Evolutionary conservation across 2,113 vertebrate genomes (phyloP), one percentile per base, ranked within the genome.

Genomic region (Chamaetylas fuelleborni): DNA sequence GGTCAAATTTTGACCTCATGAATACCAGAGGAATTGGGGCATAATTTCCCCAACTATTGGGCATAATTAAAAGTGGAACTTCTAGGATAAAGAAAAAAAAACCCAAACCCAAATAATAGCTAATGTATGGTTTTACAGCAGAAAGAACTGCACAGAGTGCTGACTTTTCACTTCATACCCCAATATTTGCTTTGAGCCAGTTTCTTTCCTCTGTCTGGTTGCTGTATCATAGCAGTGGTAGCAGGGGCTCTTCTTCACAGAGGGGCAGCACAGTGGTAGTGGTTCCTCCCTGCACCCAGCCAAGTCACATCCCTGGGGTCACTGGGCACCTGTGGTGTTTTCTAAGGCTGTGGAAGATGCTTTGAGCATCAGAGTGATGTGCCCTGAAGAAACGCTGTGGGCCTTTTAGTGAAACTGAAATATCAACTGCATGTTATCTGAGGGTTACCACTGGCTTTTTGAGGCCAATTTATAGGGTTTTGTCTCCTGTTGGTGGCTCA

Each of bases 241-340:
- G 31, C 10, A 24, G 34, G 12, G 25, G 24, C 34, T 70, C 25
- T 34, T 40, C 31, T 50, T 45, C 20, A 18, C 0, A 0, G 6
- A 33, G 50, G 19, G 29, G 58, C 31, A 87, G 22, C 3, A 3
- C 31, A 22, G 3, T 2, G 6, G 11, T 1, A 23, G 31, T 4
- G 4, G 12, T 2, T 53, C 62, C 23, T 45, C 31, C 29, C 62
- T 34, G 45, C 23, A 19, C 42, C 19, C 54, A 24, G 10, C 24
- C 7, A 60, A 23, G n/a, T 6, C 25, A 29, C 45, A 48, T 48
- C n/a, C 5, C 43, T 14, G 61, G 54, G 48, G 26, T 33, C 16
- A 33, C 0, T 0, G 29, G n/a, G 28, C 31, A 69, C 45, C 60
- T 3, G 0, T 5, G 33, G 10, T 42, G 24, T 11, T 57, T 57